Percentiles rank a stretch among this genome's conserved stretches.
Conservation (phyloP, 2,113 vertebrate species). For the Monopterus albus region DNA sequence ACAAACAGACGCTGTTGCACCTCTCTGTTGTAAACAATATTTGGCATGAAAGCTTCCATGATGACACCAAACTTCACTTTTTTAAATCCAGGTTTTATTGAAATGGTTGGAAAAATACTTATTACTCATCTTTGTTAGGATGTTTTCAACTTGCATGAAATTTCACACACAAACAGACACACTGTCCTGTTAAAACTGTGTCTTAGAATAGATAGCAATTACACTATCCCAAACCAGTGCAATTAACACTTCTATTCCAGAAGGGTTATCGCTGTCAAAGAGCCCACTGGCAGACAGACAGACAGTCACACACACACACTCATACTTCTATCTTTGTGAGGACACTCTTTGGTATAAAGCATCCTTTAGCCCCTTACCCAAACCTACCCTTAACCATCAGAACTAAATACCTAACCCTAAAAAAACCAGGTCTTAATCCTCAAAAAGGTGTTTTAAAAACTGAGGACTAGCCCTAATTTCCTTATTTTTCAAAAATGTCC, state of each 20-base stretch:
- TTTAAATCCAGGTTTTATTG: not conserved
- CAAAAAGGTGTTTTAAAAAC: no score
- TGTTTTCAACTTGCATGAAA: constrained; percentile 7
- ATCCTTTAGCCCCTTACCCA: no score
- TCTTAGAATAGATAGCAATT: constrained; percentile 63
- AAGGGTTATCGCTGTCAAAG: constrained; percentile 77
- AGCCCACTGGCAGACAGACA: constrained; percentile 29
- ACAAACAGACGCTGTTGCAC: not conserved
- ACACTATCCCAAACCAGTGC: constrained; percentile 67
- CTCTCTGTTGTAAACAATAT: not conserved
- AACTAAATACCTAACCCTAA: no score
- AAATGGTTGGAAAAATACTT: not conserved
- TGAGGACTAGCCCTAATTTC: no score
- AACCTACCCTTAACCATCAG: no score
- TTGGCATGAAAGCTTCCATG: not conserved
- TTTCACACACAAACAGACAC: not conserved
- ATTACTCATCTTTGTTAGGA: not conserved
- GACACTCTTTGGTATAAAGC: no score
- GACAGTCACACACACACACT: constrained; percentile 17
- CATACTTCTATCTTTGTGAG: no score
- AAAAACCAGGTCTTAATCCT: no score
- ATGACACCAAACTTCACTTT: not conserved
- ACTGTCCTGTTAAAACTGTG: constrained; percentile 30
- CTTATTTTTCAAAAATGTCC: no score
- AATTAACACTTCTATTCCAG: constrained; percentile 71